phyloP scores from a whole-genome alignment of 2,113 vertebrate genomes.

The Hippocampus zosterae region DNA sequence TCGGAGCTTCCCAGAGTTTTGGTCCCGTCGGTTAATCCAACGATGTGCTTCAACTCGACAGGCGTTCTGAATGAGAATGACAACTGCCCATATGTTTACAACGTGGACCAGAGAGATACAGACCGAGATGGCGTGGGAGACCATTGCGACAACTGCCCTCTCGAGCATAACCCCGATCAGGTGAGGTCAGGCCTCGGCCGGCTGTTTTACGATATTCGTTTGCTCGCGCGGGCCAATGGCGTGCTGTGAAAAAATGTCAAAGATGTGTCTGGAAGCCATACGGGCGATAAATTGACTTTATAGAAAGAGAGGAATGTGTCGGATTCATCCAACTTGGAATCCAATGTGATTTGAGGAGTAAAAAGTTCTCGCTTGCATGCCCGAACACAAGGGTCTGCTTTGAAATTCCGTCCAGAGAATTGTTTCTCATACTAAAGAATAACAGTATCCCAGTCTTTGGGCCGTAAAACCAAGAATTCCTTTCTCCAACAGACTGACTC shows the following conservation, averaged over 20 bases:
- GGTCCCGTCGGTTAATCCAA: conserved; percentile 10
- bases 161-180: conserved; percentile 97
- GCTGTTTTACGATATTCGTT: conserved; percentile 7
- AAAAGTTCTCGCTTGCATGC: conserved; percentile 44
- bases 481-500: conserved; percentile 80
- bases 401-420: conserved; percentile 22
- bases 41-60: conserved; percentile 50
- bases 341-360: conserved; percentile 21
- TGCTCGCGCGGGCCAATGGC: not conserved
- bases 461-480: conserved; percentile 41
- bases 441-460: conserved; percentile 10
- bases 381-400: conserved; percentile 43
- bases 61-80: conserved; percentile 93
- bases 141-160: conserved; percentile 96
- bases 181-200: conserved; percentile 57
- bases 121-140: conserved; percentile 95
- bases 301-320: conserved; percentile 30
- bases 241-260: not conserved
- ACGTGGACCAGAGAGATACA: conserved; percentile 92
- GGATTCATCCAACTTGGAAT: conserved; percentile 19
- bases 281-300: conserved; percentile 1
- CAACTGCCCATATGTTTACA: conserved; percentile 96
- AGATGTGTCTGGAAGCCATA: not conserved
- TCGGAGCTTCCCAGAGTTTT: not conserved
- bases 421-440: conserved; percentile 23